phyloP scores from a whole-genome alignment of 2,888 invertebrate species.

The Agrypnus murinus region DNA sequence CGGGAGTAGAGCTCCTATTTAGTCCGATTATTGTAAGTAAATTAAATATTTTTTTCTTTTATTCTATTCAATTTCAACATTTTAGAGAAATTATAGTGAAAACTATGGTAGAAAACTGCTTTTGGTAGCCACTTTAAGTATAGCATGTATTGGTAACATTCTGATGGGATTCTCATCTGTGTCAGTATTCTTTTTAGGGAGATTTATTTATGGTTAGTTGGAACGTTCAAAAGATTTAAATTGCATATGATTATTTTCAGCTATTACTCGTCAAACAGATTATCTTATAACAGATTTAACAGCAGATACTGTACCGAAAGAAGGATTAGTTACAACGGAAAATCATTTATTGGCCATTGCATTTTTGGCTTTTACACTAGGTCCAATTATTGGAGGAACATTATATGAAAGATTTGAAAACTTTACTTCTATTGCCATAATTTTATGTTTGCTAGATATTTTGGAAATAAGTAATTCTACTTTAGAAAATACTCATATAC shows the following conservation, averaged over 20 bases:
- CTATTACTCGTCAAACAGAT: conserved; percentile 80
- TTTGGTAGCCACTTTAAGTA: conserved; percentile 71
- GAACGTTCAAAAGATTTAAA: too few species aligned
- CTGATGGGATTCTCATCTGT: conserved; percentile 72
- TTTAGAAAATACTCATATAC: too few species aligned
- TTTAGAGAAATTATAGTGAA: conserved; percentile 78
- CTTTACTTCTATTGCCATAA: conserved; percentile 70
- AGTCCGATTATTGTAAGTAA: conserved; percentile 75
- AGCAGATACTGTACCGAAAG: conserved; percentile 74
- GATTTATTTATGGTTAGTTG: conserved; percentile 72
- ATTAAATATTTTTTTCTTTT: too few species aligned
- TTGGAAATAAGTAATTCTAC: too few species aligned
- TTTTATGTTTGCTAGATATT: conserved; percentile 73
- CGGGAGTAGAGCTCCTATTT: conserved; percentile 75
- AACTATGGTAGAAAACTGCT: conserved; percentile 74
- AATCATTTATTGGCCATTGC: conserved; percentile 79
- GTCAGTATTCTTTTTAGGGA: conserved; percentile 70
- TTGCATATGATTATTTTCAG: too few species aligned
- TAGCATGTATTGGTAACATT: conserved; percentile 72
- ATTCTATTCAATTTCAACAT: conserved; percentile 54
- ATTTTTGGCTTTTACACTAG: conserved; percentile 78
- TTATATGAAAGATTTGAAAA: conserved; percentile 72
- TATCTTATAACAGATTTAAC: conserved; percentile 77
- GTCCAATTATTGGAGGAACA: conserved; percentile 79
- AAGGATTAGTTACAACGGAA: conserved; percentile 74